Base-by-base conservation (phyloP, 2,888 invertebrate genomes). In the Lasioglossum malachurum region DNA sequence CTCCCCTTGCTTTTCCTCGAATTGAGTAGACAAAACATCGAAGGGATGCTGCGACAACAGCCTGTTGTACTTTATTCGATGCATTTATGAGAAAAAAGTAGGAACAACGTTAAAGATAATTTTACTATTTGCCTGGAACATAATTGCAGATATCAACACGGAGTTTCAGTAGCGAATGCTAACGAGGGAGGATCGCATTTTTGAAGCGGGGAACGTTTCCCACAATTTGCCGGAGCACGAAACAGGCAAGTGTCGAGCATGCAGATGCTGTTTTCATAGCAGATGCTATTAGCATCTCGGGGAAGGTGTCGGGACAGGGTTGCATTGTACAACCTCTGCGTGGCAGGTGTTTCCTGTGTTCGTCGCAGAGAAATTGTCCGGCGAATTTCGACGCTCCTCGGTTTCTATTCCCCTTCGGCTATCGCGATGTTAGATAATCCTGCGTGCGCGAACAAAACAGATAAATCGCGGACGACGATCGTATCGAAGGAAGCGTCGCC, bases 201-300 rank as follows among this genome's bases (percentile, higher is more conserved):
- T 49, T 23, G 7, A 49, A 49, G 23, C 23, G 8, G 1, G 49
- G 2, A 49, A 49, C 49, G 49, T 64, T n/a, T 7, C 5, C 16
- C 27, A 27, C 31, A 64, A 64, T 64, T 31, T 31, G 60, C 27
- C 5, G 5, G 5, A 16, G 27, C 60, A 14, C 27, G 60, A 5
- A 64, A 14, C 60, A 16, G 27, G 7, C 14, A 4, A 31, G 31
- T 31, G 0, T n/a, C 27, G 60, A 64, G 60, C 27, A 16, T 31
- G 60, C 60, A 64, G 60, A 64, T 60, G 60, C 60, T 27, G 27
- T 16, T 60, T 60, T 27, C 60, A 27, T 27, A 16, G 60, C 60
- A 60, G 60, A 60, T 64, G 60, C 16, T 64, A 64, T 64, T 64
- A 64, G 60, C 60, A 31, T 64, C 60, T 64, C 60, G 12, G 27